Conservation (phyloP, 2,888 invertebrate species). For the Pardosa pseudoannulata region DNA sequence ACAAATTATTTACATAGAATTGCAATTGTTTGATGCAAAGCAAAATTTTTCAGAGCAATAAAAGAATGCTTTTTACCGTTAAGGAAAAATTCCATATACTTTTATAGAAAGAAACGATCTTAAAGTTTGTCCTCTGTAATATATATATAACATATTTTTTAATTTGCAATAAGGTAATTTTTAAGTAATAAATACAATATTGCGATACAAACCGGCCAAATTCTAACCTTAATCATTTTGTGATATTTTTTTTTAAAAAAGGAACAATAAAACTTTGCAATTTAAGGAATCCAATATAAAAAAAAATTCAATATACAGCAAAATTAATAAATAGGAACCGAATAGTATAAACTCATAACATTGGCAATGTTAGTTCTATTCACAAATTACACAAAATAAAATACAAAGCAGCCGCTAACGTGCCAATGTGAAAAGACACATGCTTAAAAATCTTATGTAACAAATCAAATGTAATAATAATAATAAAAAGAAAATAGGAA, state of each 20-base stretch:
- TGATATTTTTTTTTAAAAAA: neutral
- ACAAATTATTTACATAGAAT: slow-evolving; percentile 1
- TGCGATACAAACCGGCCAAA: slow-evolving; percentile 2
- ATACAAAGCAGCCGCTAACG: neutral
- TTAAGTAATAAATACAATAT: slow-evolving; percentile 3
- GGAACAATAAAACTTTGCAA: neutral
- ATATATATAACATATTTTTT: too few relatives aligned
- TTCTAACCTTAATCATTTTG: neutral
- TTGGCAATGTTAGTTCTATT: neutral
- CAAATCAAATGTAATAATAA: too few relatives aligned
- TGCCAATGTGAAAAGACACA: too few relatives aligned
- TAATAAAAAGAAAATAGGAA: too few relatives aligned
- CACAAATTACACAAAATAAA: neutral
- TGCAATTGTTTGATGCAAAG: neutral
- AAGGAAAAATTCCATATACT: too few relatives aligned
- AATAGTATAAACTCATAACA: neutral
- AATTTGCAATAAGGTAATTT: neutral
- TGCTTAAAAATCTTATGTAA: too few relatives aligned
- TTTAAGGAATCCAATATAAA: neutral
- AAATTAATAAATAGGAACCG: neutral
- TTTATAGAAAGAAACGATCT: too few relatives aligned
- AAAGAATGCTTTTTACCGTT: too few relatives aligned
- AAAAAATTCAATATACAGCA: neutral
- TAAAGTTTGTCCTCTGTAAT: too few relatives aligned
- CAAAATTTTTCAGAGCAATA: neutral